A percentile compares a stretch with the other conserved stretches of the same genome.
phyloP scores from a whole-genome alignment of 2,888 invertebrate species.

The Lapara coniferarum region DNA sequence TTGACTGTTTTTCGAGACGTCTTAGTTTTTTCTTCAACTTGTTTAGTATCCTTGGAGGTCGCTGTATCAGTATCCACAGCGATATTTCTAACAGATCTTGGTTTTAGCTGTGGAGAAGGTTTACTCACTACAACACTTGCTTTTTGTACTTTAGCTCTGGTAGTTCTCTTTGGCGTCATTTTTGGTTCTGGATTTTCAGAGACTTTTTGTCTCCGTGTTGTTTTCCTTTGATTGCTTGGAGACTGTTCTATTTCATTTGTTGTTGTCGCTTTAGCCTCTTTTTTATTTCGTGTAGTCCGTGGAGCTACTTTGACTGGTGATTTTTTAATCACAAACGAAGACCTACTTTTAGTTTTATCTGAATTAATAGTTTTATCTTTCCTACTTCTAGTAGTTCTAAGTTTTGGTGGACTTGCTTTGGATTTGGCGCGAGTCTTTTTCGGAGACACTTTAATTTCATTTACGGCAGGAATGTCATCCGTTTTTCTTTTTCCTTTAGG shows the following conservation, averaged over 20 bases:
- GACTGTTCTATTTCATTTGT: constrained; percentile 32
- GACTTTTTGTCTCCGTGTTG: constrained; percentile 31
- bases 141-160: constrained; percentile 47
- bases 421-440: constrained; percentile 37
- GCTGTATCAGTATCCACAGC: constrained; percentile 16
- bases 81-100: constrained; percentile 38
- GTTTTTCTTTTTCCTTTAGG: constrained; percentile 27
- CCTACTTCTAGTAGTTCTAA: constrained; percentile 42
- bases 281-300: constrained; percentile 30
- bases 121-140: constrained; percentile 48
- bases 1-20: constrained; percentile 37
- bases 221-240: constrained; percentile 40
- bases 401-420: constrained; percentile 28
- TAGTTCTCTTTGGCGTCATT: constrained; percentile 49
- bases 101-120: constrained; percentile 55
- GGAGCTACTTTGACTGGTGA: constrained; percentile 51
- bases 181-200: constrained; percentile 35
- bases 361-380: constrained; percentile 28
- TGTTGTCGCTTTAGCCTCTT: constrained; percentile 34
- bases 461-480: background rate
- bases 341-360: constrained; percentile 42
- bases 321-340: constrained; percentile 57
- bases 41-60: constrained; percentile 10
- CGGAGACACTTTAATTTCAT: constrained; percentile 33
- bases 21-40: constrained; percentile 30